phyloP scores from a whole-genome alignment of 2,888 invertebrate genomes.

The Lydus trimaculatus region DNA sequence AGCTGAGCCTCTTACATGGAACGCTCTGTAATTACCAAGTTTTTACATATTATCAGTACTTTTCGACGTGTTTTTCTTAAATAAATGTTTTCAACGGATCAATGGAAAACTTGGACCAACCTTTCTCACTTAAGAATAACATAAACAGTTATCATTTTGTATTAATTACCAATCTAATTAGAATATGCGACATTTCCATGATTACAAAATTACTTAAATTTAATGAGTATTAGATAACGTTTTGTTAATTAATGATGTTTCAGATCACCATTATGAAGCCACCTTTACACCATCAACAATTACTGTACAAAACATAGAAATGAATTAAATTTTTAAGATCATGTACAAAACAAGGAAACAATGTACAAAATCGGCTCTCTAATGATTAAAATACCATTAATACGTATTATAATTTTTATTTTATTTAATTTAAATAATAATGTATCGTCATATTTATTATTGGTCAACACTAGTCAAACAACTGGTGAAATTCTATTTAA shows the following conservation, averaged over 20 bases:
- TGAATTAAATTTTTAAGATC: conserved; percentile 28
- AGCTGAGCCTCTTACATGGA: too few relatives aligned
- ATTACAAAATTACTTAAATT: not conserved
- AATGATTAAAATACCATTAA: conserved; percentile 40
- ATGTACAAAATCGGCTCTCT: conserved; percentile 47
- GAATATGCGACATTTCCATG: too few relatives aligned
- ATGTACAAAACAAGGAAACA: conserved; percentile 42
- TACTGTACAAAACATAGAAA: not conserved
- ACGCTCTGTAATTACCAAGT: too few relatives aligned
- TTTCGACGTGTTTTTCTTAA: too few relatives aligned
- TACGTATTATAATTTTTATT: conserved; percentile 34
- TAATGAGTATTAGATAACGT: not conserved
- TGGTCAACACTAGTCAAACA: conserved; percentile 59
- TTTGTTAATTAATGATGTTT: conserved; percentile 10
- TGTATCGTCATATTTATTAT: conserved; percentile 50
- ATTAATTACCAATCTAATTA: too few relatives aligned
- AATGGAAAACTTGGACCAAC: too few relatives aligned
- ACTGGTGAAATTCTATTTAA: conserved; percentile 77
- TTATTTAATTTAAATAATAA: conserved; percentile 37
- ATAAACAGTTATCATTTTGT: not conserved
- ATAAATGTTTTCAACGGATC: too few relatives aligned
- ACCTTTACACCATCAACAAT: conserved; percentile 24
- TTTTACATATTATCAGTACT: too few relatives aligned
- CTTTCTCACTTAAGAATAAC: too few relatives aligned
- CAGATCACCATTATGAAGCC: conserved; percentile 27